Conservation (phyloP, 2,797 vertebrate genomes). For the Philypnodon macrostomus region DNA sequence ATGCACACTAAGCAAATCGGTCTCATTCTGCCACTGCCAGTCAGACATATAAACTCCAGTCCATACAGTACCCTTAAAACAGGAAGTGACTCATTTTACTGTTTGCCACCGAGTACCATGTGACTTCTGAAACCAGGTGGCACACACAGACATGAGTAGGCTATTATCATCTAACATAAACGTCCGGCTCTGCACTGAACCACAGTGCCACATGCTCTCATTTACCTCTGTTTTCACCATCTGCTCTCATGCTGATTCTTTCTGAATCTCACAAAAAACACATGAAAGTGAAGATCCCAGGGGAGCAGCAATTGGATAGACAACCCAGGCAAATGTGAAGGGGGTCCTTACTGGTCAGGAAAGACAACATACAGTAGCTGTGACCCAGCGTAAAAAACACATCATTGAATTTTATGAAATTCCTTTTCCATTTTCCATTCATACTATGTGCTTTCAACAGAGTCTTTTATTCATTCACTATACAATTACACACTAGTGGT, state of each 20-base stretch:
- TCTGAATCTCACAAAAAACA: slow-evolving; percentile 21
- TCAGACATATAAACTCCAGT: slow-evolving; percentile 39
- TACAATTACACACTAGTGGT: too few species aligned
- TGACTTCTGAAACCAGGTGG: slow-evolving; percentile 18
- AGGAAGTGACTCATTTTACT: slow-evolving; percentile 62
- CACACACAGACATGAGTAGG: slow-evolving; percentile 20
- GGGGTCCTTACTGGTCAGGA: too few species aligned
- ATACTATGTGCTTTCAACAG: too few species aligned
- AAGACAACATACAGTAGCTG: too few species aligned
- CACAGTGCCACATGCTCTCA: slow-evolving; percentile 28
- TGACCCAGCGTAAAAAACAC: too few species aligned
- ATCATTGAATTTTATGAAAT: too few species aligned
- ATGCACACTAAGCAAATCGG: too few species aligned
- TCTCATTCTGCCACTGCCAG: slow-evolving; percentile 15
- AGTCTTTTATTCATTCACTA: too few species aligned
- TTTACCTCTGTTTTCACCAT: slow-evolving; percentile 7
- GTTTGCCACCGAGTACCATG: slow-evolving; percentile 35
- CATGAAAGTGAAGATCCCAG: too few species aligned
- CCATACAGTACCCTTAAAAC: slow-evolving; percentile 28
- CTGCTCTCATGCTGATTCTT: slow-evolving; percentile 13
- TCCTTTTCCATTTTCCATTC: too few species aligned
- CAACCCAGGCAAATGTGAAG: too few species aligned
- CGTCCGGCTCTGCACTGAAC: slow-evolving; percentile 28
- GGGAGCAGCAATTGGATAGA: too few species aligned
- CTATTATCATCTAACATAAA: slow-evolving; percentile 22